A percentile compares a stretch with the other conserved stretches of the same genome.
These are phyloP conservation scores for Drosophila pseudoobscura DNA, from an alignment of 1,140 invertebrate genomes.

Conservation along the genomic window DNA sequence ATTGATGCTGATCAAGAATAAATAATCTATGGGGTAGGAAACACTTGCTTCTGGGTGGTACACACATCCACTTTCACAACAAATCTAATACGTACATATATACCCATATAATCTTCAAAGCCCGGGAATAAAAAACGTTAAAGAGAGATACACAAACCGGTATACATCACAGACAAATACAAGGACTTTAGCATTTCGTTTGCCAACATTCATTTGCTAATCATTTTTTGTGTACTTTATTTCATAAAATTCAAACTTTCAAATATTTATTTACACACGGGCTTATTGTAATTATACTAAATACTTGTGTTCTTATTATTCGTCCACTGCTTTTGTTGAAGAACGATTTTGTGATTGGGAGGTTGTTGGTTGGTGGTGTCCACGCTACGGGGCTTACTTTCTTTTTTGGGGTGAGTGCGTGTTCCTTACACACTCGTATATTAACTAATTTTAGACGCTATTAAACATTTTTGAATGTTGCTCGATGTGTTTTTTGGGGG, in stretches of 20 bases:
- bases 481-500: slow-evolving; percentile 63
- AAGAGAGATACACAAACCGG: too few species aligned
- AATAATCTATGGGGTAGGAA: too few species aligned
- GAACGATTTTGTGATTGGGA: slow-evolving; percentile 11
- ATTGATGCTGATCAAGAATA: too few species aligned
- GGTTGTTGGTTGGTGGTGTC: slow-evolving; percentile 2
- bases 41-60: too few species aligned
- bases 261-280: slow-evolving; percentile 73
- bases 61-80: too few species aligned
- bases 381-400: slow-evolving; percentile 34
- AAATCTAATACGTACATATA: too few species aligned
- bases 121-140: too few species aligned
- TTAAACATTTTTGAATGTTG: slow-evolving; percentile 74
- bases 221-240: slow-evolving; percentile 53
- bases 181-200: slow-evolving; percentile 28
- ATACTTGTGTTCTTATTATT: slow-evolving; percentile 35
- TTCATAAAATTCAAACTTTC: slow-evolving; percentile 75
- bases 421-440: slow-evolving; percentile 25
- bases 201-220: slow-evolving; percentile 54
- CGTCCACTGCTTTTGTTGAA: slow-evolving; percentile 11
- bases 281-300: slow-evolving; percentile 52
- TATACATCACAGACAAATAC: slow-evolving; percentile 27
- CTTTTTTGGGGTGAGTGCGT: slow-evolving; percentile 41
- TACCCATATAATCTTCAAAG: too few species aligned
- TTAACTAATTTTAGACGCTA: slow-evolving; percentile 62